phyloP scores from a whole-genome alignment of 2,113 vertebrate genomes.

The Sinocyclocheilus maitianheensis region DNA sequence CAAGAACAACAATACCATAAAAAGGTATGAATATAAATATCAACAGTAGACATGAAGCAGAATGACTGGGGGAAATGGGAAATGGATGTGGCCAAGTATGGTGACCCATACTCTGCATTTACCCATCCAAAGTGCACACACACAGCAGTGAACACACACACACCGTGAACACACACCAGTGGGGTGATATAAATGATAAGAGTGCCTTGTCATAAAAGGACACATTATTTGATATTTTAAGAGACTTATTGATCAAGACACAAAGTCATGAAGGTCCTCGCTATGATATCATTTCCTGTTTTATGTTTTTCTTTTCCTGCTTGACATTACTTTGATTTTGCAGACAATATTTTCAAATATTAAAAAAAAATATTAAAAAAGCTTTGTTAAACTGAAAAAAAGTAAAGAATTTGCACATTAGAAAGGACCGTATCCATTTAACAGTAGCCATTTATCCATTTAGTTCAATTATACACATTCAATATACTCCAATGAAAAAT shows the following conservation, averaged over 20 bases:
- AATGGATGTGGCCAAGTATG: neutral
- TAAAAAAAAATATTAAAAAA: too few relatives aligned
- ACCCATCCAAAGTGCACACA: too few relatives aligned
- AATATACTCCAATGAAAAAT: neutral
- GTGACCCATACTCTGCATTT: too few relatives aligned
- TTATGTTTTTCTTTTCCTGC: too few relatives aligned
- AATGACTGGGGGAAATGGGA: neutral
- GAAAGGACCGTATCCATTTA: neutral
- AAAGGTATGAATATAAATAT: slow-evolving; percentile 13
- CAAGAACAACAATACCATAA: slow-evolving; percentile 11
- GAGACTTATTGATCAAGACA: too few relatives aligned
- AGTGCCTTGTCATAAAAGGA: neutral
- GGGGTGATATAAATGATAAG: neutral
- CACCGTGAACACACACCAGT: too few relatives aligned
- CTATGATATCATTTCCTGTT: too few relatives aligned
- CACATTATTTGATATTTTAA: too few relatives aligned
- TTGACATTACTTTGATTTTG: neutral
- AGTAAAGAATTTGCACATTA: neutral
- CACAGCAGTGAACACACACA: too few relatives aligned
- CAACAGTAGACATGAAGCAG: neutral
- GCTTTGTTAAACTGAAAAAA: too few relatives aligned
- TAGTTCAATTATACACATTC: neutral
- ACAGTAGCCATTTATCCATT: neutral
- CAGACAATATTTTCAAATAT: neutral
- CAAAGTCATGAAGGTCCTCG: too few relatives aligned